Conservation (phyloP, 2,797 vertebrate species). For the Saxicola maurus region DNA sequence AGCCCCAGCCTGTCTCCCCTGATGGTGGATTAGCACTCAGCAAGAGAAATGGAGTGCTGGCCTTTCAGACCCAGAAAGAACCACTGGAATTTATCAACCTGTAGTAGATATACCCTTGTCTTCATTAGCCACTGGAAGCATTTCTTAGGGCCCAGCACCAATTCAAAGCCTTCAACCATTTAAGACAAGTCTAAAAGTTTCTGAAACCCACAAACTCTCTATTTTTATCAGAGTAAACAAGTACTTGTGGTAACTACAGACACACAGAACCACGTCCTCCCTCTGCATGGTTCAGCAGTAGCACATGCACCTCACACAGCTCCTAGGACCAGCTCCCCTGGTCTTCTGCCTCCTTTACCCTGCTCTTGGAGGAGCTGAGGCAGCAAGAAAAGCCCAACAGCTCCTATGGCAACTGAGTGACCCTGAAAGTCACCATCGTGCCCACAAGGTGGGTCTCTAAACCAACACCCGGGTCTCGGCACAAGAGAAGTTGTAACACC, state of each 20-base stretch:
- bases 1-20: not conserved
- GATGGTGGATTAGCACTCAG: not conserved
- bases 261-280: not conserved
- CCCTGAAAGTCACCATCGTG: not conserved
- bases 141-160: not conserved
- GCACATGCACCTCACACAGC: not conserved
- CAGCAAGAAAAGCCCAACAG: not conserved
- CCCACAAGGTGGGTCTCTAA: not conserved
- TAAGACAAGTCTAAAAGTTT: not conserved
- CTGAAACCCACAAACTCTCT: not conserved
- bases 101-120: not conserved
- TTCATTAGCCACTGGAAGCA: not conserved
- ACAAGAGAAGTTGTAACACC: not conserved
- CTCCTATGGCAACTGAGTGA: accelerated
- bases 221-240: not conserved
- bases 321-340: not conserved
- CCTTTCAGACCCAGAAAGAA: not conserved
- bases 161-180: not conserved
- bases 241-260: not conserved
- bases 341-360: not conserved
- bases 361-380: not conserved
- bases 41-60: not conserved
- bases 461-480: not conserved
- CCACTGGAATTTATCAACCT: not conserved
- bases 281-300: not conserved